Evolutionary conservation across 2,113 vertebrate genomes (phyloP).

Genomic region (Menura novaehollandiae): DNA sequence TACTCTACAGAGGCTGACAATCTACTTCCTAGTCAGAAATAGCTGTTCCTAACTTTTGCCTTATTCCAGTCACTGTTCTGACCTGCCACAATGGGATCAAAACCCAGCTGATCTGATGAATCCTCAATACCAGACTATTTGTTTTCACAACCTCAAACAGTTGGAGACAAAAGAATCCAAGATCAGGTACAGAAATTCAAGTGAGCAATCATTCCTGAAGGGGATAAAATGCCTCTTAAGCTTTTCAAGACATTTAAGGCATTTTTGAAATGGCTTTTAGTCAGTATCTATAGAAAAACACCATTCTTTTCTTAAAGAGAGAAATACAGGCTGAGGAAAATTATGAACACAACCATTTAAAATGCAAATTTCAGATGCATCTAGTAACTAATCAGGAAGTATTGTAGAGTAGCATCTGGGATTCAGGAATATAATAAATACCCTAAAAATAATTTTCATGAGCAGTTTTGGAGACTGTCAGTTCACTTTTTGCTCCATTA

Average conservation of each 20-base stretch:
- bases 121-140: background rate
- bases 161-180: background rate
- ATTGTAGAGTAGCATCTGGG: slow-evolving; percentile 19
- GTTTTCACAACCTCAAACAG: background rate
- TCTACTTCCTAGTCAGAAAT: background rate
- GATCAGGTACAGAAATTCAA: background rate
- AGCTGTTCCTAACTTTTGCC: background rate
- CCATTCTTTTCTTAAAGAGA: background rate
- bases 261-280: background rate
- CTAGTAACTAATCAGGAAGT: slow-evolving; percentile 16
- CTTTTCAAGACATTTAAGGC: background rate
- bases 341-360: slow-evolving; percentile 22
- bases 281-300: background rate
- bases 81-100: background rate
- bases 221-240: background rate
- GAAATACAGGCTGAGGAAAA: background rate
- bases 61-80: background rate
- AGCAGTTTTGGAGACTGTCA: background rate
- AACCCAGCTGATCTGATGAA: background rate
- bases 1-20: background rate
- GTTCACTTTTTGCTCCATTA: slow-evolving; percentile 1
- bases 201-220: background rate
- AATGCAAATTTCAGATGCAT: slow-evolving; percentile 19
- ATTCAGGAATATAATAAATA: slow-evolving; percentile 8
- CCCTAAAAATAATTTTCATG: slow-evolving; percentile 24